phyloP scores from a whole-genome alignment of 2,113 vertebrate species.

The Galemys pyrenaicus region DNA sequence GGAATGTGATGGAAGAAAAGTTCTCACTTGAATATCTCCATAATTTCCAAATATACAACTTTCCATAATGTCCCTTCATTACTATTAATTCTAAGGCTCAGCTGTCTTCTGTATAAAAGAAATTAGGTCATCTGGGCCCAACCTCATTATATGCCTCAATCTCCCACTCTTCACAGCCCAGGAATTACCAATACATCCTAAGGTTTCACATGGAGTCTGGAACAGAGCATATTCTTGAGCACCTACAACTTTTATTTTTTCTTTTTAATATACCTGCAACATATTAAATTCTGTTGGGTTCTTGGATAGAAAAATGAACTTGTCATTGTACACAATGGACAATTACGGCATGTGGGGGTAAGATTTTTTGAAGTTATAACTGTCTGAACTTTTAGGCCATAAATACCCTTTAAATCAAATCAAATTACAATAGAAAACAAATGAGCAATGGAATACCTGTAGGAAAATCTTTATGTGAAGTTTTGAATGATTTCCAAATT shows the following conservation, averaged over 20 bases:
- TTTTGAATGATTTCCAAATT: slow-evolving; percentile 32
- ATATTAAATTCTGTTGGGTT: slow-evolving; percentile 6
- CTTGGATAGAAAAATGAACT: neutral
- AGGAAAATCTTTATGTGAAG: slow-evolving; percentile 16
- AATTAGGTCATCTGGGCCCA: neutral
- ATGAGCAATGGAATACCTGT: slow-evolving; percentile 1
- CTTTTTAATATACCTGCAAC: neutral
- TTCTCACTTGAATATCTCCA: neutral
- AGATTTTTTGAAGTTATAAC: slow-evolving; percentile 41
- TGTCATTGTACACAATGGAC: neutral
- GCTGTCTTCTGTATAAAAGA: neutral
- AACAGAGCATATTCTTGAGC: slow-evolving; percentile 19
- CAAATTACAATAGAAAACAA: slow-evolving; percentile 34
- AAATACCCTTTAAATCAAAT: slow-evolving; percentile 37
- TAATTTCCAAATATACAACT: neutral
- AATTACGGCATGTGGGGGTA: neutral
- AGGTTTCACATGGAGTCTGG: neutral
- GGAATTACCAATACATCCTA: neutral
- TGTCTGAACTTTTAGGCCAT: slow-evolving; percentile 1
- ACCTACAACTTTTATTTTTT: neutral
- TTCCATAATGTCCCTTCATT: neutral
- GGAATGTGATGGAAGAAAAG: slow-evolving; percentile 12
- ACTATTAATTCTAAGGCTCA: slow-evolving; percentile 2
- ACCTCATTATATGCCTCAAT: neutral
- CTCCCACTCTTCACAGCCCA: neutral